Evolutionary conservation across 37 sponge, comb jelly and placozoan species (phyloP), one percentile per base, ranked within the genome.

Genomic region (Chondrosia reniformis): DNA sequence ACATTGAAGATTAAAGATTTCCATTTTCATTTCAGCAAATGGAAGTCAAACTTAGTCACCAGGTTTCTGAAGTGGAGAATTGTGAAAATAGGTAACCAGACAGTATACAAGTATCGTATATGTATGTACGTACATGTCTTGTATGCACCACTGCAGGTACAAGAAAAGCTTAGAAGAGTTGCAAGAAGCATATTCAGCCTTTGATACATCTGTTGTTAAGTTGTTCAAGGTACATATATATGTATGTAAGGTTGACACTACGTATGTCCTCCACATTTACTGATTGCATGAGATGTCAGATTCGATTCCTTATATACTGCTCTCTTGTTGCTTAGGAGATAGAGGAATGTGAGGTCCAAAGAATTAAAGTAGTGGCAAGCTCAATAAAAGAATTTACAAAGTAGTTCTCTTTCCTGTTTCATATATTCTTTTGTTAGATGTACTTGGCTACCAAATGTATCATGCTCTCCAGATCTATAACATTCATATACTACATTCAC

Each of bases 361-460:
- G 92, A 63, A 84, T 91, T 15, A 80, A 87, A 7, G 76, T 78
- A 12, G 19, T 91, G 2, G 83, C 81, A 46, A 75, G 64, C 6
- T 83, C 82, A 25, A 41, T 91, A 30, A 76, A 76, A 32, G 78
- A 81, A 15, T 91, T 91, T 61, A 79, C 92, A 77, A 86, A 71
- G 90, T 85, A 78, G 61, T 59, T 6, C 22, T 13, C n/a, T 19
- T 59, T 30, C 61, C 61, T 30, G 52, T 15, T 19, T 49, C 15
- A 49, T 49, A 15, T n/a, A n/a, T n/a, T n/a, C n/a, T n/a, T n/a
- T n/a, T n/a, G n/a, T n/a, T 49, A 17, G 12, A 49, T 17, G 54
- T 49, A 49, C 54, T 17, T 49, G 12, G 12, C 54, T 49, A 12
- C 12, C 12, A 17, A 12, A 49, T 49, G 54, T 49, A 12, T 19